Evolutionary conservation across 2,113 vertebrate genomes (phyloP), one percentile per base, ranked within the genome.

Genomic region (Catagonus wagneri): DNA sequence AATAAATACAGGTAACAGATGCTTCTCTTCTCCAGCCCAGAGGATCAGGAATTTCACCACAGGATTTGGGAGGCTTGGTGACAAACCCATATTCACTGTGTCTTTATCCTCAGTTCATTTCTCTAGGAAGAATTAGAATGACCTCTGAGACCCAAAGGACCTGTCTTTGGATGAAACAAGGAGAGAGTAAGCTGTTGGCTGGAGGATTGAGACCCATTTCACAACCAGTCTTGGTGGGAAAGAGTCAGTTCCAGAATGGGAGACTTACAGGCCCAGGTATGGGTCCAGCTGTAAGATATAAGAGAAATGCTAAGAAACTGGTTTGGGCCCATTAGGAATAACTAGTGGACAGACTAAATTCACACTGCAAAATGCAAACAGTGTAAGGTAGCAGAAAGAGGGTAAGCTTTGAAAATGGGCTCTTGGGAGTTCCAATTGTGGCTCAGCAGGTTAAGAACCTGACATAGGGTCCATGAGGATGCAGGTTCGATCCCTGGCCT

Each of bases 161-260:
- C 65, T 92, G 78, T 56, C 14, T 79, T 72, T 85, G 81, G 44
- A 71, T 25, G 22, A 94, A 71, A 65, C 61, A 87, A 93, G 36
- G 52, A 52, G 66, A 89, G 12, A 27, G 29, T 75, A 74, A 56
- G n/a, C 56, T 69, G 25, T 61, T 93, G 27, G 58, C 34, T 94
- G 14, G 17, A 23, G 65, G 7, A 61, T 8, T 1, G 32, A 85
- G 69, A 84, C 69, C 6, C 20, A 78, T 90, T 96, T 93, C 25
- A 83, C 44, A 79, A 44, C 60, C 58, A 68, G 29, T 44, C 50
- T 79, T 89, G 65, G 58, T 78, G 75, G 39, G 22, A 84, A 92
- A 81, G 39, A 81, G 27, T 60, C 39, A 50, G 29, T 72, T 97
- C 63, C 29, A 93, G 83, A 88, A 95, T 72, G 23, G 68, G 44